Evolutionary conservation across 1,140 invertebrate genomes (phyloP).

Genomic region (Archegozetes longisetosus): DNA sequence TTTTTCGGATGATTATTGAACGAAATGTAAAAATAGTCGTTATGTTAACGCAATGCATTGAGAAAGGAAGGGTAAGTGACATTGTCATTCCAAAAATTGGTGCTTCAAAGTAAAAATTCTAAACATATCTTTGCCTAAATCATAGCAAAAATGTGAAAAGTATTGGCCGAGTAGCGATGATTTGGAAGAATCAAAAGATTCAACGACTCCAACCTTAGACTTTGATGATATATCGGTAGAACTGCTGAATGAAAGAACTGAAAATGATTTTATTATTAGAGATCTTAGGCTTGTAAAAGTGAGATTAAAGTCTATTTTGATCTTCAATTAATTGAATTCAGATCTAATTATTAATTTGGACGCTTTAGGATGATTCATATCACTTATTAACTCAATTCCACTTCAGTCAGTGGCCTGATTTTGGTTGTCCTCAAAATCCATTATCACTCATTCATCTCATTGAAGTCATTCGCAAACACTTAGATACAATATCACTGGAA

Average conservation of each 20-base stretch:
- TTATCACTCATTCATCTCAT: slow-evolving; percentile 28
- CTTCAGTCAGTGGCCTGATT: slow-evolving; percentile 31
- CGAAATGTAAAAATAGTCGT: slow-evolving; percentile 72
- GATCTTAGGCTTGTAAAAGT: background rate
- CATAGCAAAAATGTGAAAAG: background rate
- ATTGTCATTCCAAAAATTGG: background rate
- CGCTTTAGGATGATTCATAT: background rate
- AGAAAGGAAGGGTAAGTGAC: slow-evolving; percentile 13
- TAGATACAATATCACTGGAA: background rate
- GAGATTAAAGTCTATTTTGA: slow-evolving; percentile 2
- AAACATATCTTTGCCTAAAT: background rate
- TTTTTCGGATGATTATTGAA: slow-evolving; percentile 95
- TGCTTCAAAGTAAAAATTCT: background rate
- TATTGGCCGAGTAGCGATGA: background rate
- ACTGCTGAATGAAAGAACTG: background rate
- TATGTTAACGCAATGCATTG: slow-evolving; percentile 39
- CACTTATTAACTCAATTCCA: slow-evolving; percentile 28
- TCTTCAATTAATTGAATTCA: background rate
- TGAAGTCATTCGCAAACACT: slow-evolving; percentile 24
- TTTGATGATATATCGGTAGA: background rate
- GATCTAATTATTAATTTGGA: background rate
- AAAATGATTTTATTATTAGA: background rate
- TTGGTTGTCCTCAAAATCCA: slow-evolving; percentile 29
- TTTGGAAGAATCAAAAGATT: background rate
- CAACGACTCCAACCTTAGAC: background rate